These are phyloP conservation scores for Rostratula benghalensis DNA, from an alignment of 2,113 vertebrate species.

Conservation along the genomic window DNA sequence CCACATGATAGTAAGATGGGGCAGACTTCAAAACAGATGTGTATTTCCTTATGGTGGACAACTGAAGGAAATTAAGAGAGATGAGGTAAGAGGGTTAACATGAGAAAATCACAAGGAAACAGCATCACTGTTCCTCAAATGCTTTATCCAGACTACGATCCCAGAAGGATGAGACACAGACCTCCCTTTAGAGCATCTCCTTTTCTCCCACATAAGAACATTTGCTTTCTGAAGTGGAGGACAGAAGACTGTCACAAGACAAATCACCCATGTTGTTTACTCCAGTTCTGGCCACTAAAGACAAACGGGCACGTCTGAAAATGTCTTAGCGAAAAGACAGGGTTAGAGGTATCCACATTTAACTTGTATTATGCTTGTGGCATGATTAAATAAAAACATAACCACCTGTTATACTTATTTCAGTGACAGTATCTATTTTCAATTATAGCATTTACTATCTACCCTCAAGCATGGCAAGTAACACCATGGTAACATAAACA, in stretches of 20 bases:
- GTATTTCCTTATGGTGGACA: not conserved
- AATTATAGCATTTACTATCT: constrained; percentile 69
- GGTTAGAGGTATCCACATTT: constrained; percentile 9
- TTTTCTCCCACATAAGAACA: not conserved
- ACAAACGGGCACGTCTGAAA: not conserved
- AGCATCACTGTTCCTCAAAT: not conserved
- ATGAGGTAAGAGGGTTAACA: not conserved
- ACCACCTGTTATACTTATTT: constrained; percentile 81
- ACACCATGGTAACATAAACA: constrained; percentile 79
- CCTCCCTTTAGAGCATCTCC: no score
- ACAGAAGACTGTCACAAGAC: not conserved
- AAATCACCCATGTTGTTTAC: not conserved
- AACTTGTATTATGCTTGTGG: constrained; percentile 1
- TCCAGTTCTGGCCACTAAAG: not conserved
- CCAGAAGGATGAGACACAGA: not conserved
- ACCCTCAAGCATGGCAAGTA: constrained; percentile 60
- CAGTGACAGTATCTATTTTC: constrained; percentile 78
- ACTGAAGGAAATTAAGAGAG: not conserved
- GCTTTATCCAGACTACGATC: not conserved
- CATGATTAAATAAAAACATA: constrained; percentile 51
- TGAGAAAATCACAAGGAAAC: not conserved
- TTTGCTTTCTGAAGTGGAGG: not conserved
- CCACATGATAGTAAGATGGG: not conserved
- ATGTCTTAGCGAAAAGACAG: not conserved
- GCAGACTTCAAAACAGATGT: not conserved